Percentiles rank a stretch among this genome's conserved stretches.
Evolutionary conservation across 1,140 invertebrate species (phyloP).

Genomic region (Stenopsyche tienmushanensis): DNA sequence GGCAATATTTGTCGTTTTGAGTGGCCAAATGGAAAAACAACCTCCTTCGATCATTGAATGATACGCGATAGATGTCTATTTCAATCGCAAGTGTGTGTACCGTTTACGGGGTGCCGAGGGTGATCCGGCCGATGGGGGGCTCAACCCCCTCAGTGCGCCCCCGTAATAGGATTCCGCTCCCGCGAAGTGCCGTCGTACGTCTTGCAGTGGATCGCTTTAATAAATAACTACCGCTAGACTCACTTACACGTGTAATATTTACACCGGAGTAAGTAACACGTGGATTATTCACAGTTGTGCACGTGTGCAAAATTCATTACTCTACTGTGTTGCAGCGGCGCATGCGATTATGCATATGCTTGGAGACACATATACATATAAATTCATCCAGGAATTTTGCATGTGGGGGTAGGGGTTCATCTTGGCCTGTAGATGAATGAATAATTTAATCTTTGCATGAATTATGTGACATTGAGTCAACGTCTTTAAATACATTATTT

Average conservation of each 20-base stretch:
- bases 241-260: constrained; percentile 32
- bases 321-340: too few species aligned
- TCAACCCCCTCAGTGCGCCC: background rate
- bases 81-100: too few species aligned
- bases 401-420: background rate
- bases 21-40: too few species aligned
- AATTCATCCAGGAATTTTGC: background rate
- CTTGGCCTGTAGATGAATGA: background rate
- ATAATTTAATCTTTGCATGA: too few species aligned
- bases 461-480: too few species aligned
- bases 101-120: too few species aligned
- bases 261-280: constrained; percentile 20
- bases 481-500: too few species aligned
- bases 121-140: background rate
- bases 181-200: constrained; percentile 29
- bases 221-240: constrained; percentile 26
- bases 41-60: too few species aligned
- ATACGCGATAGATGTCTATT: too few species aligned
- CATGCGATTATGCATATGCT: background rate
- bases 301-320: background rate
- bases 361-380: background rate
- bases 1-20: too few species aligned
- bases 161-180: constrained; percentile 25
- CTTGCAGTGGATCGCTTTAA: constrained; percentile 30
- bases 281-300: constrained; percentile 25